Conservation (phyloP, 2,113 vertebrate genomes). For the Petaurus breviceps region DNA sequence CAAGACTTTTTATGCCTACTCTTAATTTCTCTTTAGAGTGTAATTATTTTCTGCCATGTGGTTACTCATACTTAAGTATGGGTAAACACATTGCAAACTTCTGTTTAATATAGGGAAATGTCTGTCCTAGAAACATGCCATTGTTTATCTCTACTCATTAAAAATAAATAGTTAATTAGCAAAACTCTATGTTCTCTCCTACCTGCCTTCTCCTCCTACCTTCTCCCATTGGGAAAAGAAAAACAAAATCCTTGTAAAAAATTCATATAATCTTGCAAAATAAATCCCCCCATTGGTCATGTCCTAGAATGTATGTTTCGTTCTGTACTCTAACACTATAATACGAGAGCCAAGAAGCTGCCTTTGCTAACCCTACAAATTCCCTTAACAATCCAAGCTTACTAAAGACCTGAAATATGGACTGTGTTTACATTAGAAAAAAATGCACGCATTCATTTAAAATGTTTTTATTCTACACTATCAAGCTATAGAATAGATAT, state of each 20-base stretch:
- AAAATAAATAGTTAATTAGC: background rate
- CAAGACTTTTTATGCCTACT: background rate
- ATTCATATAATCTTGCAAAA: background rate
- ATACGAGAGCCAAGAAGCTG: too few relatives aligned
- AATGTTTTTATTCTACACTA: background rate
- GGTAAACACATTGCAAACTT: background rate
- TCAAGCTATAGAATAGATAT: background rate
- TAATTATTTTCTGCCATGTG: background rate
- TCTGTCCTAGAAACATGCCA: background rate
- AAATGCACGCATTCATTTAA: background rate
- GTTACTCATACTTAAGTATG: background rate
- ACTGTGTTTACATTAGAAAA: background rate
- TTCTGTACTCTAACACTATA: background rate
- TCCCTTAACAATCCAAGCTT: background rate
- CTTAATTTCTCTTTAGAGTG: background rate
- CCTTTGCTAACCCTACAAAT: background rate
- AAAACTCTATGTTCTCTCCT: background rate
- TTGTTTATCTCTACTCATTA: background rate
- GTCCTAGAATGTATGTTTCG: background rate
- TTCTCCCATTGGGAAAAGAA: background rate
- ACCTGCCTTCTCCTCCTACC: background rate
- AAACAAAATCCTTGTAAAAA: background rate
- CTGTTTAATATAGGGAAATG: background rate
- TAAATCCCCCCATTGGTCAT: background rate
- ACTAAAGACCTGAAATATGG: background rate